Conservation (phyloP, 2,888 invertebrate species). For the Campaea margaritaria region DNA sequence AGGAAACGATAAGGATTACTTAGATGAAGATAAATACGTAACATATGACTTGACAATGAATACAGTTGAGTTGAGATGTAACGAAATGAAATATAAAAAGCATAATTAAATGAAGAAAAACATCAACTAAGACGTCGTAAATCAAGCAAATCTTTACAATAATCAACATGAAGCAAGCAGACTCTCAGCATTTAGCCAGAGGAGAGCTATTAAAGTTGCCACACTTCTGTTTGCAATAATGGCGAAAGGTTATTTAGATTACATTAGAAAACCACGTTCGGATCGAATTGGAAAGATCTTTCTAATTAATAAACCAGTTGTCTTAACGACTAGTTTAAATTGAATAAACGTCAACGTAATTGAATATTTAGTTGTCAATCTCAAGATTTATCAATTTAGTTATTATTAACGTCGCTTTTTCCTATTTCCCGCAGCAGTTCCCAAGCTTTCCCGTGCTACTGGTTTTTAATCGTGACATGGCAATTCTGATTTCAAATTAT, state of each 20-base stretch:
- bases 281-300: not conserved
- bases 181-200: slow-evolving; percentile 7
- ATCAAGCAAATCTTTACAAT: slow-evolving; percentile 2
- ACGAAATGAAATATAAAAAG: no score
- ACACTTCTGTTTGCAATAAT: not conserved
- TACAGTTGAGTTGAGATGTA: no score
- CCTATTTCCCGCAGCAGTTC: slow-evolving; percentile 36
- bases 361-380: slow-evolving; percentile 17
- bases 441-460: slow-evolving; percentile 36
- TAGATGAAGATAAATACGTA: no score
- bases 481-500: slow-evolving; percentile 23
- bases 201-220: not conserved
- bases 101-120: not conserved
- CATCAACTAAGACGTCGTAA: not conserved
- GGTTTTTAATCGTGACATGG: slow-evolving; percentile 25
- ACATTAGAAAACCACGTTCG: not conserved
- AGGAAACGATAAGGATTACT: not conserved
- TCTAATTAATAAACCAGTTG: slow-evolving; percentile 4
- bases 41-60: no score
- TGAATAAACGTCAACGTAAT: slow-evolving; percentile 13
- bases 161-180: slow-evolving; percentile 10
- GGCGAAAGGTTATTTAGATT: slow-evolving; percentile 1
- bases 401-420: slow-evolving; percentile 32
- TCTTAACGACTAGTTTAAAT: slow-evolving; percentile 2
- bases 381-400: slow-evolving; percentile 19